These are phyloP conservation scores for Microcebus tavaratra DNA, from an alignment of 2,113 vertebrate species.

Conservation along the genomic window DNA sequence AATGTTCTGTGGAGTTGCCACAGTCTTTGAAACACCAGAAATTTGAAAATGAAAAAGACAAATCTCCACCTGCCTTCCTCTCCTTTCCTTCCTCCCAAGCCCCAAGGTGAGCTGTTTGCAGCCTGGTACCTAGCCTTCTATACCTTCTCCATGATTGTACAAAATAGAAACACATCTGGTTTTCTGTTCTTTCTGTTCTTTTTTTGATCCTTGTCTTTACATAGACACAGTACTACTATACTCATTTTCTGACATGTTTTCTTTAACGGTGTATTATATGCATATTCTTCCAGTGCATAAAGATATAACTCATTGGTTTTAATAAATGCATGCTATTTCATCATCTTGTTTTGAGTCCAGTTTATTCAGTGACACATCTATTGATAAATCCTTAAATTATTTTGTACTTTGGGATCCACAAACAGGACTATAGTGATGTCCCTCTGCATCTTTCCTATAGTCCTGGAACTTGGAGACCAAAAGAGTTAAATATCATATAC, in stretches of 20 bases:
- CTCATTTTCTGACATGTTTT: neutral
- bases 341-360: neutral
- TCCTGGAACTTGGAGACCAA: neutral
- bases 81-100: neutral
- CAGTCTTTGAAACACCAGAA: neutral
- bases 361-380: neutral
- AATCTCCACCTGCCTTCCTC: neutral
- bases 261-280: neutral
- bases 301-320: neutral
- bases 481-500: neutral
- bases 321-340: neutral
- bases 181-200: neutral
- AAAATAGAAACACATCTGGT: neutral
- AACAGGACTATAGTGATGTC: neutral
- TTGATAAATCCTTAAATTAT: neutral
- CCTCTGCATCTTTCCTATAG: neutral
- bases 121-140: neutral
- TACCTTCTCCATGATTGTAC: neutral
- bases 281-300: neutral
- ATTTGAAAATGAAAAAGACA: neutral
- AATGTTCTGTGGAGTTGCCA: neutral
- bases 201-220: neutral
- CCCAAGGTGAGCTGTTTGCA: neutral
- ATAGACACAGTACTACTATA: neutral
- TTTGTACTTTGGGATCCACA: neutral